Evolutionary conservation across 2,797 vertebrate genomes (phyloP), one percentile per base, ranked within the genome.

Genomic region (Philypnodon macrostomus): DNA sequence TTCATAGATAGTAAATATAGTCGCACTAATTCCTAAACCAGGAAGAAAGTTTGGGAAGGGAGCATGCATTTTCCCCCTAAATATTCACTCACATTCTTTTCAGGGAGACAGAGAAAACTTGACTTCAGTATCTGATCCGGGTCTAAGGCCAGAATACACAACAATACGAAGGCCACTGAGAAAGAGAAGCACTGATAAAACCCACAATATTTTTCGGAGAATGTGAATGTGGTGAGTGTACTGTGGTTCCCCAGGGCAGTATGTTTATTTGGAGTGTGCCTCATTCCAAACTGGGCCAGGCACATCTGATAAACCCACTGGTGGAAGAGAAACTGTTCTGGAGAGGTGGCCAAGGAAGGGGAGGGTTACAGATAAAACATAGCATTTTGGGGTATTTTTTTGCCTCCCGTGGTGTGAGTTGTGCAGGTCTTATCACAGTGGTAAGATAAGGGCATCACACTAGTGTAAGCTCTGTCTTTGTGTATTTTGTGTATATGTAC

Each of bases 231-330:
- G 53, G 67, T 42, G 65, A 63, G 70, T 67, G 63, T 45, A 39
- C 47, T 7, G 3, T 55, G 56, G 63, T 75, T 72, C 73, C 64
- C 55, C 0, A 19, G 65, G 60, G 67, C 40, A 53, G 42, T 35
- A 29, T 81, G 78, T 86, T 85, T 83, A 80, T 85, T 81, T 77
- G 53, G 53, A 73, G 59, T 14, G 53, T 70, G 53, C 55, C 70
- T 81, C 71, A 72, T 76, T 72, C 77, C 75, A 71, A 70, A 73
- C 50, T 63, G 61, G 72, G 73, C 67, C 57, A 55, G 46, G 68
- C 67, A 61, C 55, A 82, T 86, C 80, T 81, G 79, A 83, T 84
- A 81, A 80, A 61, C n/a, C 57, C 67, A 38, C 37, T 9, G 47
- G 63, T 9, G 47, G 63, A 72, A 60, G 58, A 69, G 72, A 71